A percentile compares a stretch with the other conserved stretches of the same genome.
phyloP scores from a whole-genome alignment of 2,888 invertebrate species.

The Mimachlamys varia region DNA sequence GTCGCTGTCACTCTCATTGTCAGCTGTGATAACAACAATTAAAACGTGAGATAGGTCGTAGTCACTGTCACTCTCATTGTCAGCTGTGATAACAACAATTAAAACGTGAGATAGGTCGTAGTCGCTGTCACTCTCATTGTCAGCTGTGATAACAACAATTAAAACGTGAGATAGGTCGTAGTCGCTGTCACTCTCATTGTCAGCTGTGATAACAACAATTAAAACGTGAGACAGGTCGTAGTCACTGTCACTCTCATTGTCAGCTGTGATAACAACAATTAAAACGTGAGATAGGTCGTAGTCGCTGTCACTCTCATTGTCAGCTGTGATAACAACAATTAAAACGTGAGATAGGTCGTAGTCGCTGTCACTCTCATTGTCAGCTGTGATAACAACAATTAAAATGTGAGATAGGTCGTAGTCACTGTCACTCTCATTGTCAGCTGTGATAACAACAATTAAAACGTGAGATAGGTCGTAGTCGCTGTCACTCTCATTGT shows the following conservation, averaged over 20 bases:
- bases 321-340: too few relatives aligned
- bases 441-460: not conserved
- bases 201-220: not conserved
- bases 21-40: not conserved
- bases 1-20: too few relatives aligned
- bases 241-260: conserved; percentile 74
- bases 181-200: too few relatives aligned
- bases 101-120: not conserved
- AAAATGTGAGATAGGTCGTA: not conserved
- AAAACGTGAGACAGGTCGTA: conserved; percentile 64
- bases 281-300: not conserved
- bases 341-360: too few relatives aligned
- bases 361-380: too few relatives aligned
- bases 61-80: conserved; percentile 74
- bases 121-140: too few relatives aligned
- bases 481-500: too few relatives aligned
- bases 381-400: not conserved
- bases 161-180: too few relatives aligned
- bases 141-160: too few relatives aligned
- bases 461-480: not conserved
- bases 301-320: too few relatives aligned
- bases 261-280: conserved; percentile 65
- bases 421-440: not conserved
- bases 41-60: conserved; percentile 64
- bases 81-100: conserved; percentile 65